phyloP scores from a whole-genome alignment of 2,888 invertebrate species.

The Ornithoptera priamus region DNA sequence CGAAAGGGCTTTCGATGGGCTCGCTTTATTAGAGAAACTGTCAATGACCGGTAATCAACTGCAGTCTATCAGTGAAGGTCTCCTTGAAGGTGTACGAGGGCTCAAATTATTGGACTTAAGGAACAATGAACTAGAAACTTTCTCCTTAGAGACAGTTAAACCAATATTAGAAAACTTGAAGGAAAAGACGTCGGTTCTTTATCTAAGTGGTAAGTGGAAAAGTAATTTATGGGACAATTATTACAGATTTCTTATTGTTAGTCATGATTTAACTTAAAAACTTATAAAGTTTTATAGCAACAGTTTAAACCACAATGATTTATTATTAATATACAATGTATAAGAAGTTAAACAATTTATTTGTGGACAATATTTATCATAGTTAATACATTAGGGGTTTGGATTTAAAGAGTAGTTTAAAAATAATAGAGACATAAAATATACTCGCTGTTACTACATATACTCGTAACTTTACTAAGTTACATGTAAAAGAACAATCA shows the following conservation, averaged over 20 bases:
- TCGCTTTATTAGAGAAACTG: constrained; percentile 85
- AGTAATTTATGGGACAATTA: not conserved
- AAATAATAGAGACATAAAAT: not conserved
- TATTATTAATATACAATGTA: too few relatives aligned
- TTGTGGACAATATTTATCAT: too few relatives aligned
- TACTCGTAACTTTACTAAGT: not conserved
- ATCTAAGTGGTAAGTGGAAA: constrained; percentile 65
- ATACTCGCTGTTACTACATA: not conserved
- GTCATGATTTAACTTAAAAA: too few relatives aligned
- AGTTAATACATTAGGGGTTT: too few relatives aligned
- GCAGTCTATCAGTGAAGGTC: constrained; percentile 84
- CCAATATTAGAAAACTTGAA: constrained; percentile 88
- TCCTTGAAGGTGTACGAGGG: constrained; percentile 86
- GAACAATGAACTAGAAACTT: constrained; percentile 87
- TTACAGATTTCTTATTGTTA: not conserved
- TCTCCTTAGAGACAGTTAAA: constrained; percentile 86
- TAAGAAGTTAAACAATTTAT: too few relatives aligned
- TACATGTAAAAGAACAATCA: not conserved
- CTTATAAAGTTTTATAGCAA: too few relatives aligned
- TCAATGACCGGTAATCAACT: constrained; percentile 89
- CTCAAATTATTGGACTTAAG: constrained; percentile 88
- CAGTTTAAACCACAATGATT: too few relatives aligned
- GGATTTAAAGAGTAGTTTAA: too few relatives aligned
- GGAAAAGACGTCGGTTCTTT: constrained; percentile 68
- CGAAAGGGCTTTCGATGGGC: constrained; percentile 87